Conservation (phyloP, 1,140 invertebrate species). For the Ericerus pela region DNA sequence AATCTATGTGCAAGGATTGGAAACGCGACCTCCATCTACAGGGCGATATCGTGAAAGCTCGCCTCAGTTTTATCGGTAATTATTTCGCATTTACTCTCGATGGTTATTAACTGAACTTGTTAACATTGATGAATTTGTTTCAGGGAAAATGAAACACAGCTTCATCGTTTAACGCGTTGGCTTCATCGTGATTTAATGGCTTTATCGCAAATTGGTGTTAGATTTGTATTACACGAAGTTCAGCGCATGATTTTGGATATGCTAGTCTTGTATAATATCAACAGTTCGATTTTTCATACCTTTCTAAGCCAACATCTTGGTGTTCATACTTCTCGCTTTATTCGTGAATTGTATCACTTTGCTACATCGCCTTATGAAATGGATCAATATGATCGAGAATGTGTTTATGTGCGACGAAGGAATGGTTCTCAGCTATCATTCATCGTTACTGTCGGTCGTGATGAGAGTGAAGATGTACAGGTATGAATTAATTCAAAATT, state of each 20-base stretch:
- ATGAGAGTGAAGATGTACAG: constrained; percentile 1
- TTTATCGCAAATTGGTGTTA: background rate
- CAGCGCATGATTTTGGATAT: constrained; percentile 51
- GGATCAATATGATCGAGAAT: constrained; percentile 49
- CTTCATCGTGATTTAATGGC: constrained; percentile 59
- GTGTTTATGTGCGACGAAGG: constrained; percentile 27
- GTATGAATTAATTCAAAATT: background rate
- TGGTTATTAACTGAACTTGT: background rate
- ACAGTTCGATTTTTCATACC: constrained; percentile 52
- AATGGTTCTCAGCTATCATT: background rate
- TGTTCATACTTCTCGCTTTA: constrained; percentile 57
- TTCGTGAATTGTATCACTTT: constrained; percentile 77
- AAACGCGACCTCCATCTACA: constrained; percentile 34
- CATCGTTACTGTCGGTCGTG: background rate
- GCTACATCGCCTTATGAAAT: constrained; percentile 72
- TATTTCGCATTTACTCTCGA: constrained; percentile 9
- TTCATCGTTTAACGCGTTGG: constrained; percentile 71
- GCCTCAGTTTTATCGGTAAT: constrained; percentile 55
- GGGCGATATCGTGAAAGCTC: constrained; percentile 50
- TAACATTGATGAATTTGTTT: constrained; percentile 27
- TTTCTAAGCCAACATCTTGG: constrained; percentile 41
- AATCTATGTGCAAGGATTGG: background rate
- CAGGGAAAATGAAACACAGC: constrained; percentile 58
- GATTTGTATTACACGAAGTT: constrained; percentile 35
- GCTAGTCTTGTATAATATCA: constrained; percentile 52